Percentiles rank a stretch among this genome's conserved stretches.
Evolutionary conservation across 1,140 invertebrate species (phyloP).

Genomic region (Nautilus pompilius): DNA sequence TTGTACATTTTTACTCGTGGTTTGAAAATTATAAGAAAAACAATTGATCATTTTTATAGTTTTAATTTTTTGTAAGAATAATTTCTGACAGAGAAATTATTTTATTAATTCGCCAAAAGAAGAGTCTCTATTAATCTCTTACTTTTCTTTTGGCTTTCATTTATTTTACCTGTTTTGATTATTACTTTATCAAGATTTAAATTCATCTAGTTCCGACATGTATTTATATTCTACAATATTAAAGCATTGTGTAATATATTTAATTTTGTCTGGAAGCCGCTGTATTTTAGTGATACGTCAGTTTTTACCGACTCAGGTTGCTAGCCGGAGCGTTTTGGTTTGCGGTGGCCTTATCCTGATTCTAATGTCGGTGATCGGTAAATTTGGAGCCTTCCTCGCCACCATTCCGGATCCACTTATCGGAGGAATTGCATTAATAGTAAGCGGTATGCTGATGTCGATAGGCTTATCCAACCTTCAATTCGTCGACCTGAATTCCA

Average conservation of each 20-base stretch:
- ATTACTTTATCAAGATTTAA: not conserved
- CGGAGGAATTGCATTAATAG: slow-evolving; percentile 80
- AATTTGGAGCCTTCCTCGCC: slow-evolving; percentile 80
- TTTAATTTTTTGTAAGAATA: no score
- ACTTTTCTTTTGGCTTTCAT: no score
- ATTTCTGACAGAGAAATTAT: no score
- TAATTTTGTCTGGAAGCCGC: no score
- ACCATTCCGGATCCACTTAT: slow-evolving; percentile 83
- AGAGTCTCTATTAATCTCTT: no score
- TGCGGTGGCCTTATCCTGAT: slow-evolving; percentile 77
- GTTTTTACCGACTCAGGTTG: slow-evolving; percentile 25
- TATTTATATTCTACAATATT: not conserved
- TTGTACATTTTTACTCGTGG: no score
- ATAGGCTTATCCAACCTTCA: slow-evolving; percentile 68
- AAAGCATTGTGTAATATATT: not conserved
- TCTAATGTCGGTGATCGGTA: slow-evolving; percentile 64
- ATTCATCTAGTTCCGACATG: not conserved
- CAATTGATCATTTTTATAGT: no score
- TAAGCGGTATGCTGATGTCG: slow-evolving; percentile 64
- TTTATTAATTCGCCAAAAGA: no score
- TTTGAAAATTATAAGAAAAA: no score
- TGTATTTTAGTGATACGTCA: no score
- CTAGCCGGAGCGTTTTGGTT: slow-evolving; percentile 56
- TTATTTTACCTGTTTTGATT: no score
- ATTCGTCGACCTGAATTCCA: slow-evolving; percentile 78